A percentile compares a stretch with the other conserved stretches of the same genome.
Evolutionary conservation across 2,888 invertebrate species (phyloP).

Genomic region (Venustoraphidia nigricollis): DNA sequence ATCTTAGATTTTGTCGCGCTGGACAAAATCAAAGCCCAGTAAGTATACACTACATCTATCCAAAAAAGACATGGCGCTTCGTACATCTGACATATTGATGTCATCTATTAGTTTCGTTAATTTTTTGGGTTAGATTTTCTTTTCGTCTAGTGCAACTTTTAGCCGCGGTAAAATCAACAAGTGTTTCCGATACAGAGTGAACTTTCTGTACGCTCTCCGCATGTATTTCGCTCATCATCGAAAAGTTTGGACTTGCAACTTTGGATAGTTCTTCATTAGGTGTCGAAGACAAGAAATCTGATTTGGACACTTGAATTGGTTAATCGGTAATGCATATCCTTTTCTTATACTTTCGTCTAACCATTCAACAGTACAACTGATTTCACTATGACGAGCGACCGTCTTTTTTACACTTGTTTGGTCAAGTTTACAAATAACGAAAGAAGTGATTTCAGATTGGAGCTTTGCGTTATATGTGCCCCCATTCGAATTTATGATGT

Average conservation of each 20-base stretch:
- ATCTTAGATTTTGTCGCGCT: constrained; percentile 53
- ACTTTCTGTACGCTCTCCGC: background rate
- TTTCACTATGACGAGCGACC: constrained; percentile 33
- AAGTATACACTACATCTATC: constrained; percentile 78
- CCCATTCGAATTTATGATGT: constrained; percentile 57
- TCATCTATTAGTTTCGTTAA: constrained; percentile 18
- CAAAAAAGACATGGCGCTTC: constrained; percentile 63
- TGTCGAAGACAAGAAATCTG: constrained; percentile 14
- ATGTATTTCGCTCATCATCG: constrained; percentile 30
- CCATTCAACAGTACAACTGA: constrained; percentile 60
- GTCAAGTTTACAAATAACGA: constrained; percentile 40
- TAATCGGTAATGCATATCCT: constrained; percentile 51
- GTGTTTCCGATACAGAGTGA: no score
- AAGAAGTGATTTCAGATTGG: constrained; percentile 35
- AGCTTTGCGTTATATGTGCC: constrained; percentile 32
- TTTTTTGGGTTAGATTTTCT: no score
- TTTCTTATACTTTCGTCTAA: constrained; percentile 56
- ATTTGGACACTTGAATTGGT: constrained; percentile 38
- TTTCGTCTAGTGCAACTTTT: no score
- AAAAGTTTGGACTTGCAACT: constrained; percentile 28
- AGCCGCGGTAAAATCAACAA: no score
- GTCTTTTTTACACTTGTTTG: constrained; percentile 57
- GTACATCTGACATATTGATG: constrained; percentile 48
- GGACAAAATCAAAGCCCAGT: constrained; percentile 44
- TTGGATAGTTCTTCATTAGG: no score